phyloP scores from a whole-genome alignment of 1,140 invertebrate species.

The Eciton burchellii region DNA sequence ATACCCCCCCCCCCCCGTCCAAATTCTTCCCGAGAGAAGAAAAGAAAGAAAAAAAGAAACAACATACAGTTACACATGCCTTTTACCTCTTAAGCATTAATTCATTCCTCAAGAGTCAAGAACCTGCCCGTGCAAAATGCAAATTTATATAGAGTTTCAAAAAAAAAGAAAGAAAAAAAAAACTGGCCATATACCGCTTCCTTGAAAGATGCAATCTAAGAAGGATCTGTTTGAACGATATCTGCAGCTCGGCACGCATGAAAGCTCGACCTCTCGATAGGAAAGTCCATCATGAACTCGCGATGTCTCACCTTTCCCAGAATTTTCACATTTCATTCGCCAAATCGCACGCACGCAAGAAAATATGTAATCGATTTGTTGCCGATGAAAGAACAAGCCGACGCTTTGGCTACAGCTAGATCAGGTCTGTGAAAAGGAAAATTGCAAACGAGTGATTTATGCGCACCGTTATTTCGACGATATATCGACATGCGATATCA shows the following conservation, averaged over 20 bases:
- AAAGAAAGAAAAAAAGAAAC: neutral
- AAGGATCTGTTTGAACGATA: neutral
- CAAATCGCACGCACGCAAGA: too few relatives aligned
- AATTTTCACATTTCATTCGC: too few relatives aligned
- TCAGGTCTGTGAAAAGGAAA: neutral
- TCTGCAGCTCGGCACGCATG: neutral
- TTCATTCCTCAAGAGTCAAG: conserved; percentile 42
- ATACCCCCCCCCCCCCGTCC: neutral
- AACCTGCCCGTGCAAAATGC: conserved; percentile 44
- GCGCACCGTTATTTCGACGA: neutral
- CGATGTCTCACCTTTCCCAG: neutral
- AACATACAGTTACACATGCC: neutral
- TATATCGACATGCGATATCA: neutral
- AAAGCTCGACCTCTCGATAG: neutral
- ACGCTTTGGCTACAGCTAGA: conserved; percentile 7
- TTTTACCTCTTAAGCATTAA: conserved; percentile 26
- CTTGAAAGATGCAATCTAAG: too few relatives aligned
- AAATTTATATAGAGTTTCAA: conserved; percentile 33
- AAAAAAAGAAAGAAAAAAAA: too few relatives aligned
- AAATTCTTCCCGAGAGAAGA: neutral
- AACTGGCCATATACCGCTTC: neutral
- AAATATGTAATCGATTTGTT: neutral
- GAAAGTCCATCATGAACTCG: neutral
- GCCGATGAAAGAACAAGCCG: neutral
- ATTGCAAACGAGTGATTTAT: conserved; percentile 23